phyloP scores from a whole-genome alignment of 2,113 vertebrate genomes.

The Rhinichthys klamathensis region DNA sequence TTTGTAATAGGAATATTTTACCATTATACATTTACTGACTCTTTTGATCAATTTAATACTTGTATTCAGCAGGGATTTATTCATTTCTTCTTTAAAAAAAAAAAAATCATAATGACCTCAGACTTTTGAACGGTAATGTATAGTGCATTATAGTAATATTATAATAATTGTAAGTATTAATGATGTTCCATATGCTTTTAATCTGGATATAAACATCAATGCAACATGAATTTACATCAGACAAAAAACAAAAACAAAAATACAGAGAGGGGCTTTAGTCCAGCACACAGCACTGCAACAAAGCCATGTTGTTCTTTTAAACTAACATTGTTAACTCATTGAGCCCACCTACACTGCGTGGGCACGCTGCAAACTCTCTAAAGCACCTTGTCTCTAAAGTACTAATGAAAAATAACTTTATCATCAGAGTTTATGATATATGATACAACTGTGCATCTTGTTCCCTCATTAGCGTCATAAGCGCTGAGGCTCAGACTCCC shows the following conservation, averaged over 20 bases:
- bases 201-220: neutral
- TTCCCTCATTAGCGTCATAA: constrained; percentile 34
- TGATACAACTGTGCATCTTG: constrained; percentile 20
- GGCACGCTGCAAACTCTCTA: neutral
- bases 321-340: constrained; percentile 18
- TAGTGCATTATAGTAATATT: neutral
- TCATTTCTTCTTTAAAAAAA: too few species aligned
- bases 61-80: too few species aligned
- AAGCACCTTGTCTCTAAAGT: constrained; percentile 6
- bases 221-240: neutral
- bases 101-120: too few species aligned
- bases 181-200: neutral
- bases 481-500: neutral
- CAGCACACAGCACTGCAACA: neutral
- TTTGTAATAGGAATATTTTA: too few species aligned
- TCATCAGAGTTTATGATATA: constrained; percentile 31
- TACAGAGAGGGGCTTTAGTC: neutral
- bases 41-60: too few species aligned
- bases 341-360: constrained; percentile 24
- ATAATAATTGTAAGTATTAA: neutral
- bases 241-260: neutral
- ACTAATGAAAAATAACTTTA: constrained; percentile 38
- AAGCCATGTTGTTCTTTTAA: constrained; percentile 5
- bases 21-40: too few species aligned
- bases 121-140: too few species aligned